Conservation (phyloP, 2,113 vertebrate species). For the Leptobrachium leishanense region DNA sequence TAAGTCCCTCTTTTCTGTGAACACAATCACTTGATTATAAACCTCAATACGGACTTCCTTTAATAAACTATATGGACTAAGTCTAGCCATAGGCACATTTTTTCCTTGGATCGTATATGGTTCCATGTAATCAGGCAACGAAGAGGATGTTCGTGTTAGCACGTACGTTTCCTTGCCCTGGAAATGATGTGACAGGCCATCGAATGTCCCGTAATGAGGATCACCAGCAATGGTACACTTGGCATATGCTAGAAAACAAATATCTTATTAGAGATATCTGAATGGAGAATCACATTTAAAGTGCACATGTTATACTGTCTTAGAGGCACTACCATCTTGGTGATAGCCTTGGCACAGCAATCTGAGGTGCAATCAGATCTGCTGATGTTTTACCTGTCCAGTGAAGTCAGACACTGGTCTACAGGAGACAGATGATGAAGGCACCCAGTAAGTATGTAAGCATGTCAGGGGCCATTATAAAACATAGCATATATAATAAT, state of each 20-base stretch:
- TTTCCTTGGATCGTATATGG: constrained; percentile 69
- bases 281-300: too few relatives aligned
- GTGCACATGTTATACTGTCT: too few relatives aligned
- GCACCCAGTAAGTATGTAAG: too few relatives aligned
- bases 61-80: constrained; percentile 53
- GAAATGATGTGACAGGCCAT: constrained; percentile 70
- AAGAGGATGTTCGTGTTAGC: constrained; percentile 63
- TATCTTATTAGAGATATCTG: too few relatives aligned
- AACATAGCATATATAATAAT: too few relatives aligned
- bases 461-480: too few relatives aligned
- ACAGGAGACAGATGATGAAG: too few relatives aligned
- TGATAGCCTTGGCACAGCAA: too few relatives aligned
- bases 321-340: too few relatives aligned
- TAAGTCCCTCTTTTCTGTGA: constrained; percentile 62
- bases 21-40: constrained; percentile 73
- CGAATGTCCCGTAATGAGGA: constrained; percentile 75
- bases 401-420: too few relatives aligned
- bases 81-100: constrained; percentile 52
- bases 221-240: constrained; percentile 66
- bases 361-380: too few relatives aligned
- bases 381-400: too few relatives aligned
- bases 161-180: constrained; percentile 69
- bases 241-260: constrained; percentile 63
- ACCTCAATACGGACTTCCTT: constrained; percentile 69
- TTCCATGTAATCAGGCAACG: constrained; percentile 62